A percentile compares a stretch with the other conserved stretches of the same genome.
These are phyloP conservation scores for Lasioglossum malachurum DNA, from an alignment of 2,888 invertebrate genomes.

Conservation along the genomic window DNA sequence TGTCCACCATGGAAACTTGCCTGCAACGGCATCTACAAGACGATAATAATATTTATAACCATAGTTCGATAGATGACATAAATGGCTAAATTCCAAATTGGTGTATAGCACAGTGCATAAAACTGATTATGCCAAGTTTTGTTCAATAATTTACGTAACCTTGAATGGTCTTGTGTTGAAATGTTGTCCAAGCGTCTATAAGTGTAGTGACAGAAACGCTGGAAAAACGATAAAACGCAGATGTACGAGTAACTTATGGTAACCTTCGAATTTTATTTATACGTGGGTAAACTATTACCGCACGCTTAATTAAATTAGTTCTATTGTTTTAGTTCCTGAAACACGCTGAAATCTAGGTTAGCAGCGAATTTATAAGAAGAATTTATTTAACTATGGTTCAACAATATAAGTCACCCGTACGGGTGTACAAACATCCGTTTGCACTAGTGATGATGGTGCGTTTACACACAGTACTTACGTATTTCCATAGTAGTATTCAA, in stretches of 20 bases:
- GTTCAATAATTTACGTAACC: constrained; percentile 25
- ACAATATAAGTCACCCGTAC: constrained; percentile 96
- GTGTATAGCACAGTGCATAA: constrained; percentile 13
- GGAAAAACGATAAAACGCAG: constrained; percentile 9
- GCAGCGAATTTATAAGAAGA: constrained; percentile 21
- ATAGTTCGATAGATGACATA: constrained; percentile 16
- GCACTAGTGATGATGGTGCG: constrained; percentile 98
- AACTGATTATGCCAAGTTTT: constrained; percentile 26
- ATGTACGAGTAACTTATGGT: constrained; percentile 32
- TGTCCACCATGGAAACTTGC: constrained; percentile 4
- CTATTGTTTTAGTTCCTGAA: constrained; percentile 35
- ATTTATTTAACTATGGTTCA: constrained; percentile 91
- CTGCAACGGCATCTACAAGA: constrained; percentile 16
- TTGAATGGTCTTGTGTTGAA: constrained; percentile 14
- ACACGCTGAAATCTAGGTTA: constrained; percentile 29
- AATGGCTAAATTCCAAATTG: constrained; percentile 6
- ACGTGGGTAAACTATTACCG: constrained; percentile 16
- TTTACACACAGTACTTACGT: constrained; percentile 76
- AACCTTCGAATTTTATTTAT: constrained; percentile 42
- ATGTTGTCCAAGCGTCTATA: constrained; percentile 2
- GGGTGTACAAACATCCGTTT: constrained; percentile 98
- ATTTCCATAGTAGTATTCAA: constrained; percentile 58
- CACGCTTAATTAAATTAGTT: constrained; percentile 26
- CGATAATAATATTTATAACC: constrained; percentile 16
- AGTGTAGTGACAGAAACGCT: constrained; percentile 18